Percentiles rank a stretch among this genome's conserved stretches.
Evolutionary conservation across 2,113 vertebrate species (phyloP).

Genomic region (Prochilodus magdalenae): DNA sequence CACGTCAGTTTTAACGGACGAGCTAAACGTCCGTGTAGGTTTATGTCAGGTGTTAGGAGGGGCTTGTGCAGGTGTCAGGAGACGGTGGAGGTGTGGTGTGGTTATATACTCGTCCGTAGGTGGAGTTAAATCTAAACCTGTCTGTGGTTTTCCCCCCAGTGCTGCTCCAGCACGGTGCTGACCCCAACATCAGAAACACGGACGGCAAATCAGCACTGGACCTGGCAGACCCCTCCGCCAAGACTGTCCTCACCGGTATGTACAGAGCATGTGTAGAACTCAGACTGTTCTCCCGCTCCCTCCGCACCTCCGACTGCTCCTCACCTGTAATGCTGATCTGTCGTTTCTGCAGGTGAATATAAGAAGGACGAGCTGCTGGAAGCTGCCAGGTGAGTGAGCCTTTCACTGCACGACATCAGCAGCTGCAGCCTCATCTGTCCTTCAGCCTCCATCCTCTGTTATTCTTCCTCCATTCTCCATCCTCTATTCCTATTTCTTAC

Average conservation of each 20-base stretch:
- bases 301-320: too few species aligned
- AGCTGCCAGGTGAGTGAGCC: slow-evolving; percentile 94
- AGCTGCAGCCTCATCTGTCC: too few species aligned
- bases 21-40: too few species aligned
- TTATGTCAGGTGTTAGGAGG: too few species aligned
- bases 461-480: too few species aligned
- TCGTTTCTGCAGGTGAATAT: slow-evolving; percentile 90
- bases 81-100: too few species aligned
- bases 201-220: slow-evolving; percentile 98
- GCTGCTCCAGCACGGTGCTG: slow-evolving; percentile 97
- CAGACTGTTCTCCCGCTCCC: not conserved
- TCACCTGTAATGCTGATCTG: not conserved
- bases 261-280: slow-evolving; percentile 8
- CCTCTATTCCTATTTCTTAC: too few species aligned
- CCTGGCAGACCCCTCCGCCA: slow-evolving; percentile 96
- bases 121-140: not conserved
- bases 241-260: slow-evolving; percentile 94
- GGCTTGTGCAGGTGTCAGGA: too few species aligned
- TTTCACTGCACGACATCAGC: not conserved
- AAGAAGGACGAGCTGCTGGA: slow-evolving; percentile 99
- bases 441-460: too few species aligned
- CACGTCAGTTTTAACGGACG: too few species aligned
- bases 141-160: slow-evolving; percentile 81
- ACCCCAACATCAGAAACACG: slow-evolving; percentile 98
- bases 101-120: not conserved